Evolutionary conservation across 2,888 invertebrate species (phyloP).

Genomic region (Polydrusus tereticollis): DNA sequence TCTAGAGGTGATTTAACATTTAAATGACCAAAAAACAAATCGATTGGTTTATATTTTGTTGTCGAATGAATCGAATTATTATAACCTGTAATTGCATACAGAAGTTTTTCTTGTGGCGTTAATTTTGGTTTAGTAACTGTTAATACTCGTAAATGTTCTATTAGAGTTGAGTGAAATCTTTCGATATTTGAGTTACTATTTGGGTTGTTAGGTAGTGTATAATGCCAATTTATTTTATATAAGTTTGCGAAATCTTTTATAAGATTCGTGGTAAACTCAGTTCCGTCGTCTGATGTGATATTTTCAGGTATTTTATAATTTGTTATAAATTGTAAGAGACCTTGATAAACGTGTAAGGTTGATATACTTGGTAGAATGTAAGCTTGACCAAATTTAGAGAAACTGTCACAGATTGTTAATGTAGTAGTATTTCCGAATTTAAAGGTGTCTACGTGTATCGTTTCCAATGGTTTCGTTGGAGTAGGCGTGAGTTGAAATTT

Average conservation of each 20-base stretch:
- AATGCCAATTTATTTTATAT: constrained; percentile 23
- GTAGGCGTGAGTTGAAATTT: constrained; percentile 12
- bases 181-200: constrained; percentile 2
- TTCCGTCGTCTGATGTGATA: constrained; percentile 34
- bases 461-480: constrained; percentile 3
- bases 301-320: constrained; percentile 21
- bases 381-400: constrained; percentile 15
- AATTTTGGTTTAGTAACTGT: background rate
- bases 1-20: background rate
- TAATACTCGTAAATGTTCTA: background rate
- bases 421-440: constrained; percentile 5
- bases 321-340: constrained; percentile 13
- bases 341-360: constrained; percentile 18
- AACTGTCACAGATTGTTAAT: constrained; percentile 18
- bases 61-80: constrained; percentile 2
- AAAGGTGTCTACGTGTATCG: constrained; percentile 12
- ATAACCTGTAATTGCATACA: background rate
- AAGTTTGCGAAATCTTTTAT: constrained; percentile 15
- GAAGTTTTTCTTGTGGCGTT: constrained; percentile 6
- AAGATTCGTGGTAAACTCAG: constrained; percentile 19
- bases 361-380: constrained; percentile 22
- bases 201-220: background rate
- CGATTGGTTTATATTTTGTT: constrained; percentile 7
- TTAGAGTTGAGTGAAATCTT: constrained; percentile 5
- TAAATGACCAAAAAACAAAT: background rate